Evolutionary conservation across 2,113 vertebrate genomes (phyloP), one percentile per base, ranked within the genome.

Genomic region (Sisor rabdophorus): DNA sequence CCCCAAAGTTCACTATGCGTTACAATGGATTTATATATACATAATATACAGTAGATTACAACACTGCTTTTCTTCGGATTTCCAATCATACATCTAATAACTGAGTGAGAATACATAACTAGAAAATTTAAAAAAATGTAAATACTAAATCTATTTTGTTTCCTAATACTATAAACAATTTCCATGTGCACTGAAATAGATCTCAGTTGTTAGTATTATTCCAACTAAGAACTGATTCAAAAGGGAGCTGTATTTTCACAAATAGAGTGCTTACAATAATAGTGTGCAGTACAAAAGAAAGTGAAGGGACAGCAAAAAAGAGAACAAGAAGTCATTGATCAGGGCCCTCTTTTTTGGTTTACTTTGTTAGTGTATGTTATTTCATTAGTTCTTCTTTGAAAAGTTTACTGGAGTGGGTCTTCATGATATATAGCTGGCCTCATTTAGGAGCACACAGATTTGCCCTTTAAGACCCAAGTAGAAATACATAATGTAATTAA

Each of bases 151-250:
- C n/a, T n/a, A n/a, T n/a, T n/a, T n/a, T n/a, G n/a, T n/a, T n/a
- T n/a, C n/a, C n/a, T n/a, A n/a, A n/a, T n/a, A n/a, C n/a, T n/a
- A n/a, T n/a, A n/a, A n/a, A n/a, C n/a, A n/a, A n/a, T n/a, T n/a
- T n/a, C n/a, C n/a, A n/a, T n/a, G n/a, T n/a, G n/a, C n/a, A n/a
- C n/a, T 80, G 58, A 36, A 78, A 77, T 79, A 20, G 56, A 81
- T 78, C 67, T 81, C 71, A 73, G n/a, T 44, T 63, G 60, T 71
- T 73, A 79, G 73, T 78, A 53, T 52, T 76, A 69, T 78, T 53
- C 71, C n/a, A 64, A 79, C 77, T 79, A 53, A 64, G 69, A 22
- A 56, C 32, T 52, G 53, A 36, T 71, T 17, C 54, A 44, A 77
- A 55, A 73, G 68, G 69, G n/a, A 30, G 59, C 20, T 50, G 47